Evolutionary conservation across 2,888 invertebrate genomes (phyloP), one percentile per base, ranked within the genome.

Genomic region (Agrotis exclamationis): DNA sequence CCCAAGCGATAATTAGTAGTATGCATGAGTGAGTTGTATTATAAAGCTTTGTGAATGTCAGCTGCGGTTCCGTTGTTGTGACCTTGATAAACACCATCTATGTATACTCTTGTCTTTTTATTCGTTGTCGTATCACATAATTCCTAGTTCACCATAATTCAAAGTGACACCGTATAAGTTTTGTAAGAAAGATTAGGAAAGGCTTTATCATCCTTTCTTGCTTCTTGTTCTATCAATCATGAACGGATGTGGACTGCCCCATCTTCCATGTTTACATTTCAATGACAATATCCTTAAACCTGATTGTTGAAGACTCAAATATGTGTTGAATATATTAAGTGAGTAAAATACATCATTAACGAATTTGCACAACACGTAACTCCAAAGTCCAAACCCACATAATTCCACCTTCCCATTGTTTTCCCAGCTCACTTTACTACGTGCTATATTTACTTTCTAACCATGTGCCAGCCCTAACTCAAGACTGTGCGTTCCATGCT

Each of bases 401-500:
- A 54, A 70, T 67, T 71, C 54, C 48, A 16, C 63, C 63, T 63
- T 77, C 71, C 72, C 69, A 75, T 71, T 79, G 79, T 78, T 76
- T 64, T 69, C 73, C 47, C 51, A 56, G 51, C 63, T 68, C 50
- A 54, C 44, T 73, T 67, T 71, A 80, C 56, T 53, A 74, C 65
- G 67, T 78, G 67, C 48, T 68, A 73, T 73, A 74, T 84, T 74
- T 75, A 70, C 68, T 66, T 54, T 50, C 54, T 74, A 76, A 79
- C 59, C 47, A 70, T 73, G 51, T 63, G 69, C 54, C 83, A 85
- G 59, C 85, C 85, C 86, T 85, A 75, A 75, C 70, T 22, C 64
- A 78, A 70, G 74, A 76, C 80, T 84, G 86, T 88, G 89, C 91
- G 90, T 89, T 86, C 90, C 90, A 86, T 89, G 91, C 93, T 93